Evolutionary conservation across 2,888 invertebrate species (phyloP).

Genomic region (Charanyca ferruginea): DNA sequence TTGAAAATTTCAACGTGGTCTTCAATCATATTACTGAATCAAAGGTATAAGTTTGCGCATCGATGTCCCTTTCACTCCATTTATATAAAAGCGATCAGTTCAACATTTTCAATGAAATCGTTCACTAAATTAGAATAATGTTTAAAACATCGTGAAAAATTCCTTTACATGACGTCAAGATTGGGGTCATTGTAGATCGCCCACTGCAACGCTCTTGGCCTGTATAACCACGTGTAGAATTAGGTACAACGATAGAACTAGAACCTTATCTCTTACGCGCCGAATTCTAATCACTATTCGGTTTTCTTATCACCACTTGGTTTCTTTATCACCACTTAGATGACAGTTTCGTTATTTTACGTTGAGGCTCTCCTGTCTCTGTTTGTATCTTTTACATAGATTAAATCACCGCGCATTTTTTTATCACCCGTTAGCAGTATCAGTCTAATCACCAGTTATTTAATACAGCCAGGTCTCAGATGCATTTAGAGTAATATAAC

Average conservation of each 20-base stretch:
- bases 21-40: no score
- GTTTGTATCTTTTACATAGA: no score
- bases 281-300: conserved; percentile 59
- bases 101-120: no score
- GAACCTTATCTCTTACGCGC: conserved; percentile 72
- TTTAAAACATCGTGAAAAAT: conserved; percentile 4
- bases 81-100: no score
- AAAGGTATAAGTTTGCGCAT: no score
- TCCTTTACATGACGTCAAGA: conserved; percentile 45
- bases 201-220: conserved; percentile 71
- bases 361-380: not conserved
- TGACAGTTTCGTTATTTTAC: not conserved
- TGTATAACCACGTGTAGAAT: conserved; percentile 77
- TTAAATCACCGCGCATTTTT: not conserved
- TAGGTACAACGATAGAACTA: conserved; percentile 71
- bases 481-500: not conserved
- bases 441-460: not conserved
- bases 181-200: conserved; percentile 65
- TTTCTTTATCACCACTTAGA: not conserved
- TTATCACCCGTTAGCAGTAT: not conserved
- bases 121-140: no score
- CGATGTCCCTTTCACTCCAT: no score
- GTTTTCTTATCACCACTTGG: conserved; percentile 36
- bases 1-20: no score
- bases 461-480: not conserved